Evolutionary conservation across 2,113 vertebrate genomes (phyloP).

Genomic region (Nannobrachium achirus): DNA sequence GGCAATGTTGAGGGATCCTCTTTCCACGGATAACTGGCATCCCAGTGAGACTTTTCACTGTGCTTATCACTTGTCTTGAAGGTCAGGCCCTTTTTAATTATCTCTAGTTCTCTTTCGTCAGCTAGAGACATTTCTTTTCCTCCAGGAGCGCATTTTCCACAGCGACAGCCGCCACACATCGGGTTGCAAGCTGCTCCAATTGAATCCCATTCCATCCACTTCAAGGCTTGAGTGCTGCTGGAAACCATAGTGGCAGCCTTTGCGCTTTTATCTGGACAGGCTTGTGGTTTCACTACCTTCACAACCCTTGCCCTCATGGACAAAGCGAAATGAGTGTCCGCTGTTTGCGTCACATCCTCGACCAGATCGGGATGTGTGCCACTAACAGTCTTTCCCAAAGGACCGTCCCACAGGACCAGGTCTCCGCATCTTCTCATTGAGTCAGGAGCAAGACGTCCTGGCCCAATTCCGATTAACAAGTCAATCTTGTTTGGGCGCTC

Average conservation of each 20-base stretch:
- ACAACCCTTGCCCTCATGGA: conserved; percentile 25
- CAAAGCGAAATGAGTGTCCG: conserved; percentile 11
- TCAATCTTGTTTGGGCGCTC: conserved; percentile 18
- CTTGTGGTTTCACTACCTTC: too few species aligned
- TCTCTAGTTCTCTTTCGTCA: too few species aligned
- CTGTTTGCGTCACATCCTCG: conserved; percentile 1
- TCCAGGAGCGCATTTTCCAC: too few species aligned
- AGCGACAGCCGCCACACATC: too few species aligned
- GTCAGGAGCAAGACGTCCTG: not conserved
- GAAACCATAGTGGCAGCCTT: not conserved
- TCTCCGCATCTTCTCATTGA: conserved; percentile 6
- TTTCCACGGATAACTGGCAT: too few species aligned
- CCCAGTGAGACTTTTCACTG: too few species aligned
- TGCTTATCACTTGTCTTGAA: too few species aligned
- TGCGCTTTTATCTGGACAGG: too few species aligned
- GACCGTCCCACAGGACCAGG: conserved; percentile 24
- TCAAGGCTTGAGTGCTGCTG: conserved; percentile 8
- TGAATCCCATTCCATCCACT: conserved; percentile 23
- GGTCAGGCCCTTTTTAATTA: too few species aligned
- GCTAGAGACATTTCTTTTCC: too few species aligned
- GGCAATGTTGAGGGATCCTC: too few species aligned
- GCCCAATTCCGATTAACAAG: not conserved
- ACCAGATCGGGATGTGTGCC: conserved; percentile 9
- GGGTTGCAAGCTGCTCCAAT: conserved; percentile 19
- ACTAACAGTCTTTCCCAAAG: conserved; percentile 9